A percentile compares a stretch with the other conserved stretches of the same genome.
These are phyloP conservation scores for Prionailurus viverrinus DNA, from an alignment of 2,113 vertebrate genomes.

Conservation along the genomic window DNA sequence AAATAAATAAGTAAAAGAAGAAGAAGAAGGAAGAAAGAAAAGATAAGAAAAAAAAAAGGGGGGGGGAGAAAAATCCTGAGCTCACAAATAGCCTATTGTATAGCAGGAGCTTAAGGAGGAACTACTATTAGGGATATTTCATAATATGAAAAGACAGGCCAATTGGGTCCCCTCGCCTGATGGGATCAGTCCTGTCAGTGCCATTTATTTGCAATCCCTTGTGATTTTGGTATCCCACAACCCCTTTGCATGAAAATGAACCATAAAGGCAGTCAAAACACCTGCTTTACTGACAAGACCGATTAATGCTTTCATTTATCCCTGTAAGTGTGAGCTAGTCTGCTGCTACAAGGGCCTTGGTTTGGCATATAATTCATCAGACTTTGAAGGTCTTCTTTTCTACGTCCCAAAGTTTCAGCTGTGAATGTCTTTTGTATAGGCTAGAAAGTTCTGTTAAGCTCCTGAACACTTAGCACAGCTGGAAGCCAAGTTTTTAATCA, in stretches of 20 bases:
- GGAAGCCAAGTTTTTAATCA: conserved; percentile 70
- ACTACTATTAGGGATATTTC: conserved; percentile 87
- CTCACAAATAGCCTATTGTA: conserved; percentile 84
- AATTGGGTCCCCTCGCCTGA: conserved; percentile 86
- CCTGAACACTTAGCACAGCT: conserved; percentile 78
- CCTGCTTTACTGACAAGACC: conserved; percentile 90
- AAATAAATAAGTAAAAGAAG: background rate
- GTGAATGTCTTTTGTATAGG: conserved; percentile 83
- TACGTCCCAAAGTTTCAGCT: conserved; percentile 78
- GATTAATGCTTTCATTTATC: conserved; percentile 90
- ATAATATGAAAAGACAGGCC: conserved; percentile 90
- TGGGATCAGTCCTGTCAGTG: conserved; percentile 88
- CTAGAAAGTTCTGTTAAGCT: conserved; percentile 68
- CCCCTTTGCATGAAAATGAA: conserved; percentile 91
- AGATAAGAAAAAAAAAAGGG: background rate
- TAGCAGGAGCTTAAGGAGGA: conserved; percentile 69
- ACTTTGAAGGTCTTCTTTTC: conserved; percentile 84
- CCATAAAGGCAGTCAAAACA: conserved; percentile 88
- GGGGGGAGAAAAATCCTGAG: conserved; percentile 65
- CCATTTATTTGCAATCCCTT: conserved; percentile 89
- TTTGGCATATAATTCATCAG: conserved; percentile 86
- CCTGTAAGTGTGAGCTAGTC: conserved; percentile 80
- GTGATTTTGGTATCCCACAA: conserved; percentile 88
- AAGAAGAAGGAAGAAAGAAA: conserved; percentile 40
- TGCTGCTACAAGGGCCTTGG: conserved; percentile 78